A percentile compares a stretch with the other conserved stretches of the same genome.
phyloP scores from a whole-genome alignment of 1,140 invertebrate species.

The Drosophila prosaltans region DNA sequence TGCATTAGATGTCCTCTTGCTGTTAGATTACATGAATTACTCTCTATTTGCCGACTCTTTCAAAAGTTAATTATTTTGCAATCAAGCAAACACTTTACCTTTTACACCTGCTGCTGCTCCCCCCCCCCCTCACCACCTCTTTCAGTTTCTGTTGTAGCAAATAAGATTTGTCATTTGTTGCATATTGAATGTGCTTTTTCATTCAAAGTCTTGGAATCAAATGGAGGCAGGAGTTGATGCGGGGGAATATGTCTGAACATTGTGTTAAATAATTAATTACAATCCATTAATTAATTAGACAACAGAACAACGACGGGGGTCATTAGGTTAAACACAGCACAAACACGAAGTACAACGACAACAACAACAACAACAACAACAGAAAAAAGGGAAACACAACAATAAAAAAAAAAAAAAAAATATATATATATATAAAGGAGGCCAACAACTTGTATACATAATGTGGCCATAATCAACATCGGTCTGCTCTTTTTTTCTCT shows the following conservation, averaged over 20 bases:
- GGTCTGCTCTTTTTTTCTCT: slow-evolving; percentile 1
- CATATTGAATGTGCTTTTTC: slow-evolving; percentile 55
- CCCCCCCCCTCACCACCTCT: not conserved
- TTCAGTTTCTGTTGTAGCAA: slow-evolving; percentile 9
- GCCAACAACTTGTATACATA: slow-evolving; percentile 74
- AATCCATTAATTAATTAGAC: slow-evolving; percentile 81
- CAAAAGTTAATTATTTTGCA: not conserved
- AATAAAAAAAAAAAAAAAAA: slow-evolving; percentile 11
- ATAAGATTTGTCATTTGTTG: slow-evolving; percentile 56
- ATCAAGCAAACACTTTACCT: not conserved
- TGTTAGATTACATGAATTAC: too few species aligned
- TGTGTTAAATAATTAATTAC: slow-evolving; percentile 81
- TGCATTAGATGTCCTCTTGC: too few species aligned
- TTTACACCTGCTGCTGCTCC: too few species aligned
- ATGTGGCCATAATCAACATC: slow-evolving; percentile 72
- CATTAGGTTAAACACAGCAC: slow-evolving; percentile 68
- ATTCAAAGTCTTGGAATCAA: slow-evolving; percentile 1
- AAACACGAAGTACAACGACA: slow-evolving; percentile 39
- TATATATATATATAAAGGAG: slow-evolving; percentile 23
- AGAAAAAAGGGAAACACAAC: slow-evolving; percentile 40
- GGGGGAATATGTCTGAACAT: slow-evolving; percentile 40
- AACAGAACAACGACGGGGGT: slow-evolving; percentile 56
- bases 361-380: slow-evolving; percentile 8
- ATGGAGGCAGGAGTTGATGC: slow-evolving; percentile 19
- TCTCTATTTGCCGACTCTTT: too few species aligned